phyloP scores from a whole-genome alignment of 2,797 vertebrate genomes.

The Girardinus metallicus region DNA sequence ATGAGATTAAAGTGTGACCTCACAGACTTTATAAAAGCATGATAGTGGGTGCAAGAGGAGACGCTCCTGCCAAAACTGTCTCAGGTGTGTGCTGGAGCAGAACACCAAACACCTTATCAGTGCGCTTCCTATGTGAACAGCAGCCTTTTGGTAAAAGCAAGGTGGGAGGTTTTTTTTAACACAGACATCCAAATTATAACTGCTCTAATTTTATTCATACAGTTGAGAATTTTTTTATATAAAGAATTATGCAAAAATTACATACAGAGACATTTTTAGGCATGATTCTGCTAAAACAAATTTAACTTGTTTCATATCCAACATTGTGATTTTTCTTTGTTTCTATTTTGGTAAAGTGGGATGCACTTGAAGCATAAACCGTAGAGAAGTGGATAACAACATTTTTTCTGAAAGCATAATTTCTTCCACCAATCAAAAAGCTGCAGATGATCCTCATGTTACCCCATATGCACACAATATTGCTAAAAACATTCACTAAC shows the following conservation, averaged over 20 bases:
- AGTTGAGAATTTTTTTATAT: neutral
- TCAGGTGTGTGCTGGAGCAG: conserved; percentile 35
- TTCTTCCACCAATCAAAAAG: neutral
- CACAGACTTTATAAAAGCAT: conserved; percentile 32
- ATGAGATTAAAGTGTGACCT: conserved; percentile 40
- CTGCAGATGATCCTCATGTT: neutral
- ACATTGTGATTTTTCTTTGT: neutral
- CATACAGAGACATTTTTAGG: neutral
- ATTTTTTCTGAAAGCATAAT: neutral
- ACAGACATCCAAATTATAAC: conserved; percentile 3
- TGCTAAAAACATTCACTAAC: neutral
- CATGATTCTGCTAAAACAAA: neutral
- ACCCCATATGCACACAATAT: neutral
- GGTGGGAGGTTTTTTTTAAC: conserved; percentile 10
- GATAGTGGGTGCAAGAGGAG: conserved; percentile 22
- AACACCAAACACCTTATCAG: conserved; percentile 31
- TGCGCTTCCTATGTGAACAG: conserved; percentile 16
- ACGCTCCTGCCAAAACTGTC: conserved; percentile 27
- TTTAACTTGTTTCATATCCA: neutral
- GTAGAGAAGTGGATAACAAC: neutral
- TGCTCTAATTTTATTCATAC: neutral
- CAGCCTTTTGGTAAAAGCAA: conserved; percentile 16
- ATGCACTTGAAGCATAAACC: neutral
- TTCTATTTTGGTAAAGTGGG: neutral
- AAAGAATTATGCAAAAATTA: conserved; percentile 1